Evolutionary conservation across 2,888 invertebrate genomes (phyloP).

Genomic region (Hermaeophaga mercurialis): DNA sequence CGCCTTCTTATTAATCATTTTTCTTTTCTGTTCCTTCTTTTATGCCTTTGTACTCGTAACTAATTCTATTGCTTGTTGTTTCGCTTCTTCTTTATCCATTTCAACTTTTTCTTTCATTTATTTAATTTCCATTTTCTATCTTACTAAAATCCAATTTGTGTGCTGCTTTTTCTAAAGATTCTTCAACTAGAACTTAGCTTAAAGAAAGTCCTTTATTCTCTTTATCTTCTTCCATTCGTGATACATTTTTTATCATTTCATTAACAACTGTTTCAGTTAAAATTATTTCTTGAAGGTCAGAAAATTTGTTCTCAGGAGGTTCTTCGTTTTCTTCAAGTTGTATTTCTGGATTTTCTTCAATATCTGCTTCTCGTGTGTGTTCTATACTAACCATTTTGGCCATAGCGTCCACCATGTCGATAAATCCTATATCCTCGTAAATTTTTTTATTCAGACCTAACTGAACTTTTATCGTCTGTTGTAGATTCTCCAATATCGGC

Average conservation of each 20-base stretch:
- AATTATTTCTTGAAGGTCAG: too few species aligned
- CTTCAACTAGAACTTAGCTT: not conserved
- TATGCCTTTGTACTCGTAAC: not conserved
- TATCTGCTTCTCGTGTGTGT: not conserved
- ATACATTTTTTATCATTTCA: not conserved
- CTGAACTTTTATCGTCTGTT: not conserved
- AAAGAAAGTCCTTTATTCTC: not conserved
- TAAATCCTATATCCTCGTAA: not conserved
- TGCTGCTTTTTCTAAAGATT: too few species aligned
- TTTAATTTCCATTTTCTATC: not conserved
- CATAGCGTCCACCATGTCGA: not conserved
- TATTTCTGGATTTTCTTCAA: conserved; percentile 19
- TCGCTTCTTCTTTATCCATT: not conserved
- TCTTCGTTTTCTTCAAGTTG: not conserved
- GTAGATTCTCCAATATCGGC: not conserved
- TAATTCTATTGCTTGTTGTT: not conserved
- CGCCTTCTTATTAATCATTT: too few species aligned
- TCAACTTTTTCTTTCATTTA: conserved; percentile 1
- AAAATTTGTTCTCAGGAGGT: too few species aligned
- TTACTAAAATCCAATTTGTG: too few species aligned
- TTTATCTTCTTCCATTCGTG: too few species aligned
- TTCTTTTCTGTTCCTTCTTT: too few species aligned
- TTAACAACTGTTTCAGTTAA: not conserved
- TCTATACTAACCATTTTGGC: conserved; percentile 8
- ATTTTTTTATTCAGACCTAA: not conserved